Conservation (phyloP, 2,888 invertebrate genomes). For the Stratiomys singularior region DNA sequence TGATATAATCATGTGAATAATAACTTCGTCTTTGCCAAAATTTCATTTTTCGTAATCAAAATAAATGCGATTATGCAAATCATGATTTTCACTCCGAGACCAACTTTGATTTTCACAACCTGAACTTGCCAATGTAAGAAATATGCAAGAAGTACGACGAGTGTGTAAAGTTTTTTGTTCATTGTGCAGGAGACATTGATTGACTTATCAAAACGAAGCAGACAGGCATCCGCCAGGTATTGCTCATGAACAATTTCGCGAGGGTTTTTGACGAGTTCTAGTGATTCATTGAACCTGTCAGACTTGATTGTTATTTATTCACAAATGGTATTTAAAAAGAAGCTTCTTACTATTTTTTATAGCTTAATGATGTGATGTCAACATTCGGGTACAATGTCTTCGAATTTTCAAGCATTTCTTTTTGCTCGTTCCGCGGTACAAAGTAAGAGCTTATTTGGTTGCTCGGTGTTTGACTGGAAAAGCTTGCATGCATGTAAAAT, state of each 20-base stretch:
- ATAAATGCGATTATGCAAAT: conserved; percentile 20
- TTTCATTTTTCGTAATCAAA: conserved; percentile 19
- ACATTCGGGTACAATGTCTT: not conserved
- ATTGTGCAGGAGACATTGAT: too few species aligned
- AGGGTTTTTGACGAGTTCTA: not conserved
- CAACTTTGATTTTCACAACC: not conserved
- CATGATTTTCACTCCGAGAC: not conserved
- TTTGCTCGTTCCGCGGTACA: too few species aligned
- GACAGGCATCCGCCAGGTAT: too few species aligned
- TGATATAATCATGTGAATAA: conserved; percentile 15
- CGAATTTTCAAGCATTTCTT: too few species aligned
- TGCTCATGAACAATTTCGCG: too few species aligned
- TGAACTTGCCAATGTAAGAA: not conserved
- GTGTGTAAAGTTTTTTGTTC: too few species aligned
- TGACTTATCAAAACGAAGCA: too few species aligned
- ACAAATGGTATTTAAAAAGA: not conserved
- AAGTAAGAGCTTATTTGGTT: too few species aligned
- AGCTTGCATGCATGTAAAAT: too few species aligned
- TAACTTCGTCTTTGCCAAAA: not conserved
- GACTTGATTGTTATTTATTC: not conserved
- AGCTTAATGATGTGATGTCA: not conserved
- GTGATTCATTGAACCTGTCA: conserved; percentile 2
- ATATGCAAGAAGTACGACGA: too few species aligned
- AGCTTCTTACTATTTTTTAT: not conserved
- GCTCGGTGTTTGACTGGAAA: too few species aligned